Percentiles rank a stretch among this genome's conserved stretches.
Conservation (phyloP, 1,140 invertebrate species). For the Parapsyche elsis region DNA sequence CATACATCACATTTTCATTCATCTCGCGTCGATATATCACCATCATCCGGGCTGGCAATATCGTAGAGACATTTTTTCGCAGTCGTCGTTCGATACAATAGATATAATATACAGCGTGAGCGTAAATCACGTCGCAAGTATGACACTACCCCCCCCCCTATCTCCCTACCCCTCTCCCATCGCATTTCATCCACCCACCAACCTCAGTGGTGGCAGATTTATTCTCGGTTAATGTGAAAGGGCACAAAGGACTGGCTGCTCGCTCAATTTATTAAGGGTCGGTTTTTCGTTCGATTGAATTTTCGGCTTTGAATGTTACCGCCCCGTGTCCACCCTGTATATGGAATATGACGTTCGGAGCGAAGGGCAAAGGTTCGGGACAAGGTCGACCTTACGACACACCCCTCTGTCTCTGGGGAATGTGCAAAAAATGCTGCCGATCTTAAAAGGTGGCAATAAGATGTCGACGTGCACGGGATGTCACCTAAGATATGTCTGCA, state of each 20-base stretch:
- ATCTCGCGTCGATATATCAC: constrained; percentile 1
- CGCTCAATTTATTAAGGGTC: constrained; percentile 2
- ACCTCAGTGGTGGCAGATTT: not conserved
- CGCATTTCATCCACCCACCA: no score
- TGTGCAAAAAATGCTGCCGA: not conserved
- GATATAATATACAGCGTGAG: constrained; percentile 10
- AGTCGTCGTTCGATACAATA: constrained; percentile 4
- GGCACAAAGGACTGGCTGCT: not conserved
- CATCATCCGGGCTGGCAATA: not conserved
- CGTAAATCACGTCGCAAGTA: constrained; percentile 16
- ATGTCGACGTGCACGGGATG: no score
- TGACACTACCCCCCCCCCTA: not conserved
- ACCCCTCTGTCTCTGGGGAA: not conserved
- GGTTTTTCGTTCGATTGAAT: constrained; percentile 10
- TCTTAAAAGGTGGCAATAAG: no score
- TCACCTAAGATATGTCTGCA: no score
- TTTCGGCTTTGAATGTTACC: not conserved
- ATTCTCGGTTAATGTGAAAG: constrained; percentile 10
- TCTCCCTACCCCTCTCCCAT: not conserved
- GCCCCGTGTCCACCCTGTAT: constrained; percentile 2
- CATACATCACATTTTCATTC: not conserved
- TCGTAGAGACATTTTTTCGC: not conserved
- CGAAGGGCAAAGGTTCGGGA: not conserved
- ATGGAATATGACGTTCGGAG: not conserved
- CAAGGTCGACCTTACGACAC: not conserved